Evolutionary conservation across 2,113 vertebrate genomes (phyloP), one percentile per base, ranked within the genome.

Genomic region (Solea solea): DNA sequence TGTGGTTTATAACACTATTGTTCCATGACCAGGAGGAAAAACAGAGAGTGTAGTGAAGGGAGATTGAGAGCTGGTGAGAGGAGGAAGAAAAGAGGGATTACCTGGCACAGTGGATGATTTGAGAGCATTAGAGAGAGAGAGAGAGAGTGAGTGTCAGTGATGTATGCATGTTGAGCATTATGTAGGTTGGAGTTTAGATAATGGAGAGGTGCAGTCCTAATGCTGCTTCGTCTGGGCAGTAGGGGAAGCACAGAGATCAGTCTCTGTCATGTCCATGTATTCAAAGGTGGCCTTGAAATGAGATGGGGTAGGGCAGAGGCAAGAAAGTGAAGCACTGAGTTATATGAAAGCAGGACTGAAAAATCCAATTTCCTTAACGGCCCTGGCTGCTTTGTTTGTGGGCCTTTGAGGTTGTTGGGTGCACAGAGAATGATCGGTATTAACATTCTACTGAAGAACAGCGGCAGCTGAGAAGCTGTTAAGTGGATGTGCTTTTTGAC

Each of bases 1-100:
- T 64, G 64, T 70, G 69, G 75, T 28, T 92, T 21, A 93, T 93
- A 94, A 92, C 85, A 62, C 77, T 86, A 59, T 74, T 84, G 86
- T 69, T 71, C 53, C 56, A 27, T 88, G 76, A 84, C 76, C 50
- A 71, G 62, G 51, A 82, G 74, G 74, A 46, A 66, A 80, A 13
- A 69, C 56, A 60, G 39, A 60, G 39, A 76, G 76, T 0, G 45
- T 34, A 70, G 63, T 48, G 62, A 62, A 68, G 82, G 44, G 21
- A 76, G 86, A 80, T 71, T 76, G 64, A 69, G 63, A 41, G 61
- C 54, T 67, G 74, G 52, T 74, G 44, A 42, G 21, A 21, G 21
- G 21, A 21, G 21, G 21, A 21, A 21, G 21, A 21, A 21, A 21
- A 21, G 21, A 21, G 21, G 21, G 21, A 21, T 21, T 21, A 21